Percentiles rank a stretch among this genome's conserved stretches.
These are phyloP conservation scores for Hirundo rustica DNA, from an alignment of 2,797 vertebrate genomes.

Conservation along the genomic window DNA sequence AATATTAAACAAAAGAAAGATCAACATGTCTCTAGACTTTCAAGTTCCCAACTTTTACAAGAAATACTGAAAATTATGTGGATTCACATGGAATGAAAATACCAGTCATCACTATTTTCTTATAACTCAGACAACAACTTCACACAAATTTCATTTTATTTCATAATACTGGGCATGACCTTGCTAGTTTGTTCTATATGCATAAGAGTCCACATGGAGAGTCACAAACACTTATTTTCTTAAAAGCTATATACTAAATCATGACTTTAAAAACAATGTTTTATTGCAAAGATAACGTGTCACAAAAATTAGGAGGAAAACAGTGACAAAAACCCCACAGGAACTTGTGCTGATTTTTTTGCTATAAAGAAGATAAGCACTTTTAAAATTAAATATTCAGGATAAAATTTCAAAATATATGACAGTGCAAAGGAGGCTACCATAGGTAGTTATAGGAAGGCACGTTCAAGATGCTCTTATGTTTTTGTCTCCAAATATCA, in stretches of 20 bases:
- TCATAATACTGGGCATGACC: background rate
- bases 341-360: slow-evolving; percentile 5
- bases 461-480: background rate
- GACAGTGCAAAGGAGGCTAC: background rate
- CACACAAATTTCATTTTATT: background rate
- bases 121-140: background rate
- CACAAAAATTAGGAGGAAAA: slow-evolving; percentile 38
- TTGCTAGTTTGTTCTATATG: background rate
- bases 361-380: background rate
- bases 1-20: background rate
- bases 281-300: background rate
- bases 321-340: background rate
- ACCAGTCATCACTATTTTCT: background rate
- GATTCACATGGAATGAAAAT: background rate
- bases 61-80: background rate
- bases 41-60: background rate
- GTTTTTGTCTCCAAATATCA: background rate
- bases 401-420: slow-evolving; percentile 42
- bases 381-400: background rate
- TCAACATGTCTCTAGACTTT: background rate
- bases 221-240: background rate
- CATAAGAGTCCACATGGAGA: background rate
- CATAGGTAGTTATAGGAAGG: background rate
- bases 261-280: background rate
- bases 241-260: background rate